A percentile compares a stretch with the other conserved stretches of the same genome.
phyloP scores from a whole-genome alignment of 2,797 vertebrate species.

The Neosilurus mollespiculum region DNA sequence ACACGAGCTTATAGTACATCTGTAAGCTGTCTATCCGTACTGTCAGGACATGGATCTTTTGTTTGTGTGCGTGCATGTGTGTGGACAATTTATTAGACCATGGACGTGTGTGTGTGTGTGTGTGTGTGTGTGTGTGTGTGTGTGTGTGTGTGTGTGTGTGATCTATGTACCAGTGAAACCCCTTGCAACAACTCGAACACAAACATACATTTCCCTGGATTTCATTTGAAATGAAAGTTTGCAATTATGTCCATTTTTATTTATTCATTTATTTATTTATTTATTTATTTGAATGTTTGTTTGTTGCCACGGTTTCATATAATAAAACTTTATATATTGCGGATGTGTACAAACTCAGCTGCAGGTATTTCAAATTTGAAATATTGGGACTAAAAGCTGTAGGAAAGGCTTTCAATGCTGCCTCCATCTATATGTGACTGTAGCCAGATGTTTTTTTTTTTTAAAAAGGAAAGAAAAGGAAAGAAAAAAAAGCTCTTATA shows the following conservation, averaged over 20 bases:
- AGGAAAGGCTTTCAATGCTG: background rate
- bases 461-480: background rate
- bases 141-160: constrained; percentile 1
- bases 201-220: constrained; percentile 31
- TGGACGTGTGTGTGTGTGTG: constrained; percentile 35
- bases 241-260: background rate
- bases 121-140: background rate
- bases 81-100: constrained; percentile 45
- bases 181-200: constrained; percentile 20
- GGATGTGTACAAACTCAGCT: background rate
- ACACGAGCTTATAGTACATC: background rate
- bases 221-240: background rate
- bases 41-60: constrained; percentile 6
- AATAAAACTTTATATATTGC: background rate
- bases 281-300: background rate
- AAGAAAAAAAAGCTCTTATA: background rate
- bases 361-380: background rate
- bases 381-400: background rate
- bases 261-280: background rate
- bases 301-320: background rate
- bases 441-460: background rate
- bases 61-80: constrained; percentile 34
- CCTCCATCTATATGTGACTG: background rate
- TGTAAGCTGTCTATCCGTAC: background rate
- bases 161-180: constrained; percentile 41